Conservation (phyloP, 2,113 vertebrate species). For the Camelus bactrianus region DNA sequence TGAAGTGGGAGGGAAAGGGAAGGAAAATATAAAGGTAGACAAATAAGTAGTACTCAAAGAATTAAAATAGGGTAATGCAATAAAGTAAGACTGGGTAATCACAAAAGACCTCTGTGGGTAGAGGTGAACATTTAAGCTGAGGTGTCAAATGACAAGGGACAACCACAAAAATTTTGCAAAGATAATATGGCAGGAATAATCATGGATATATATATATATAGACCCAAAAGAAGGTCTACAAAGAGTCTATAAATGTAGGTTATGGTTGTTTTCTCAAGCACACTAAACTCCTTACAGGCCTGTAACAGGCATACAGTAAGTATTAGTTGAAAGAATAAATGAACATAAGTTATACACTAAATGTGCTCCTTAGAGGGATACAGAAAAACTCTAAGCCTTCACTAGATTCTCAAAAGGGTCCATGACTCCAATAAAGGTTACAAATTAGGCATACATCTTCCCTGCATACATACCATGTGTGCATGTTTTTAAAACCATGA, state of each 20-base stretch:
- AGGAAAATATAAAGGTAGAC: background rate
- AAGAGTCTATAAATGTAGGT: background rate
- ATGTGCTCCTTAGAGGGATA: background rate
- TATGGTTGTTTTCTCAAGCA: background rate
- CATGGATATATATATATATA: background rate
- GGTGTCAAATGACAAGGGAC: background rate
- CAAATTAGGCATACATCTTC: background rate
- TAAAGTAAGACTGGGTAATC: background rate
- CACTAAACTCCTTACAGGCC: background rate
- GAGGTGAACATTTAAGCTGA: background rate
- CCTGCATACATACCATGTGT: background rate
- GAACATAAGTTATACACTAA: background rate
- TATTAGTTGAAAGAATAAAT: conserved; percentile 18
- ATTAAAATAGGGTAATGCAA: conserved; percentile 33
- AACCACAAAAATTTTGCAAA: background rate
- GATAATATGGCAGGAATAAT: background rate
- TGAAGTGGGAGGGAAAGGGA: background rate
- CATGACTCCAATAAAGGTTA: background rate
- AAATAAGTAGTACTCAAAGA: background rate
- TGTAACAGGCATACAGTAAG: background rate
- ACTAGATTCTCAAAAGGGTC: background rate
- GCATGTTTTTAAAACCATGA: background rate
- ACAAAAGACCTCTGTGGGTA: background rate
- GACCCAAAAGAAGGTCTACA: background rate
- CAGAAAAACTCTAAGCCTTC: conserved; percentile 10